Base-by-base conservation (phyloP, 2,888 invertebrate species). In the Lasioglossum figueresi region DNA sequence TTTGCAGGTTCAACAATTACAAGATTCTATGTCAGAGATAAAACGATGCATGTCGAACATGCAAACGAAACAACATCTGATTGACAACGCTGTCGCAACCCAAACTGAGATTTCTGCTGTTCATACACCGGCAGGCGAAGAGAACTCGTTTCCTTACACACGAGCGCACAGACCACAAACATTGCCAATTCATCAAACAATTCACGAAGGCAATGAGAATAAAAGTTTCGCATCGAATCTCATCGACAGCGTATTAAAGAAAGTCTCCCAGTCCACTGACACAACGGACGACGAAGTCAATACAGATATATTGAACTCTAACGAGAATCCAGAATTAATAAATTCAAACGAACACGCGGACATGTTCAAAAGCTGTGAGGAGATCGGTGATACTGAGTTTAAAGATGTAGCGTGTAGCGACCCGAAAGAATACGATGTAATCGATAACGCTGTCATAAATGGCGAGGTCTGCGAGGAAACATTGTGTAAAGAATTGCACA, bases 51-150 rank as follows among this genome's bases (percentile, higher is more conserved):
- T 97, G 94, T 96, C 97, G 4, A 92, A 83, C 45, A 93, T 94
- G 92, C 94, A 93, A 45, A 88, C 92, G 8, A 93, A 90, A 82
- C 76, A 88, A 3, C 76, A 78, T 5, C 85, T 89, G 34, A 88
- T 93, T 2, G 96, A 96, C 84, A 95, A 95, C 83, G 96, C 96
- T 23, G 96, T 96, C 88, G 96, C 96, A 81, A 98, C 98, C 12
- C 98, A 98, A 95, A 98, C 98, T 0, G 98, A 98, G 95, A 97
- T 98, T 89, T 96, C 97, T 19, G 98, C 98, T 0, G 97, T 98
- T 14, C 96, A 97, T 91, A 97, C 98, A 8, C 98, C 98, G 1
- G 94, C 94, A 3, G 94, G 94, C 1, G 94, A 94, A 79, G 94
- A 94, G 78, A 94, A 95, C 77, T 95, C 95, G 79, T 96, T 96